These are phyloP conservation scores for Hemithea aestivaria DNA, from an alignment of 2,888 invertebrate genomes.

Conservation along the genomic window DNA sequence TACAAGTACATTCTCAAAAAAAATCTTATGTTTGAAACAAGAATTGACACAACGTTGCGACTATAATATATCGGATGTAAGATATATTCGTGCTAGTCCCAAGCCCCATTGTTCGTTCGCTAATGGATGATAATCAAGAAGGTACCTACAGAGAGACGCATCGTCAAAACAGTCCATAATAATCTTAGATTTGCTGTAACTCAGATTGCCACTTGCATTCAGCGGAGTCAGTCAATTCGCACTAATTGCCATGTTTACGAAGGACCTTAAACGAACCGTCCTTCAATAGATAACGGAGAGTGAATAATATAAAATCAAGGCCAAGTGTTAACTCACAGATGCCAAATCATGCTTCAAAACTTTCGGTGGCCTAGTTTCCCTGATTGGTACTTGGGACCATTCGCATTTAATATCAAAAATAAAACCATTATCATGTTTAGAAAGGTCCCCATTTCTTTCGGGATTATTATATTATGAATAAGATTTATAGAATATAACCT, in stretches of 20 bases:
- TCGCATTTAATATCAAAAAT: constrained; percentile 69
- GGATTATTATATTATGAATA: constrained; percentile 58
- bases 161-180: too few relatives aligned
- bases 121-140: too few relatives aligned
- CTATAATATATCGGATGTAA: too few relatives aligned
- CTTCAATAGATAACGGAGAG: constrained; percentile 50
- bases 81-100: too few relatives aligned
- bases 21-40: too few relatives aligned
- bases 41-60: too few relatives aligned
- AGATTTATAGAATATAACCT: constrained; percentile 37
- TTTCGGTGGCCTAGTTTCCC: constrained; percentile 57
- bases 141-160: too few relatives aligned
- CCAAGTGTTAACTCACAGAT: constrained; percentile 43
- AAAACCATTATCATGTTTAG: constrained; percentile 66
- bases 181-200: too few relatives aligned
- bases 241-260: constrained; percentile 28
- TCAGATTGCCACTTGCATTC: too few relatives aligned
- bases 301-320: constrained; percentile 36
- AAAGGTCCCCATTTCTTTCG: constrained; percentile 61
- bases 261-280: constrained; percentile 61
- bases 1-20: too few relatives aligned
- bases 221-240: too few relatives aligned
- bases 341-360: constrained; percentile 32
- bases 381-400: constrained; percentile 71
- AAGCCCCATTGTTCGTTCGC: too few relatives aligned